phyloP scores from a whole-genome alignment of 1,140 invertebrate species.

The Lanistes nyassanus region DNA sequence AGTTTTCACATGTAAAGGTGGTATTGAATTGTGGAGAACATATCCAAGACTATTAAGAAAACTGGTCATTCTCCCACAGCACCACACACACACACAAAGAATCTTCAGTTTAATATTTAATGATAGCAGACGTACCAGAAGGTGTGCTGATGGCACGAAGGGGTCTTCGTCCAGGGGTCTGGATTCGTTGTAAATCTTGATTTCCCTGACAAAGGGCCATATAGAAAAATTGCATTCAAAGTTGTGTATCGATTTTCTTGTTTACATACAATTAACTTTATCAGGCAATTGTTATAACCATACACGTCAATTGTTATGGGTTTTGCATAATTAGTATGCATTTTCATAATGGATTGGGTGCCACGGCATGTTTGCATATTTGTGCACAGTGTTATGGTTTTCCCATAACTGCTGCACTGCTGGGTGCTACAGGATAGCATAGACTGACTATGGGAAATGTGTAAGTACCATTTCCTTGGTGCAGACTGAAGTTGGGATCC shows the following conservation, averaged over 20 bases:
- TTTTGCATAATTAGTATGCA: too few relatives aligned
- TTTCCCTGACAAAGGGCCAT: neutral
- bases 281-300: neutral
- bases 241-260: neutral
- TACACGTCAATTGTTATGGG: neutral
- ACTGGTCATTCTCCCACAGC: too few relatives aligned
- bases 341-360: too few relatives aligned
- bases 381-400: too few relatives aligned
- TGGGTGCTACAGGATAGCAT: too few relatives aligned
- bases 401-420: too few relatives aligned
- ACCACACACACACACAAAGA: neutral
- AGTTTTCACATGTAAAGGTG: neutral
- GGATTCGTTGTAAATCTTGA: neutral
- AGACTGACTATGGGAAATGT: too few relatives aligned
- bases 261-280: neutral
- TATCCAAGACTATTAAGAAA: neutral
- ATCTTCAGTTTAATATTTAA: neutral
- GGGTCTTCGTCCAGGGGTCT: neutral
- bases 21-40: neutral
- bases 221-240: too few relatives aligned
- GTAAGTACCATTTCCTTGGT: too few relatives aligned
- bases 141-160: slow-evolving; percentile 21
- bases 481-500: too few relatives aligned
- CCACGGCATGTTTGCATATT: too few relatives aligned
- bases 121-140: neutral